phyloP scores from a whole-genome alignment of 2,797 vertebrate species.

The Phoeniculus purpureus region DNA sequence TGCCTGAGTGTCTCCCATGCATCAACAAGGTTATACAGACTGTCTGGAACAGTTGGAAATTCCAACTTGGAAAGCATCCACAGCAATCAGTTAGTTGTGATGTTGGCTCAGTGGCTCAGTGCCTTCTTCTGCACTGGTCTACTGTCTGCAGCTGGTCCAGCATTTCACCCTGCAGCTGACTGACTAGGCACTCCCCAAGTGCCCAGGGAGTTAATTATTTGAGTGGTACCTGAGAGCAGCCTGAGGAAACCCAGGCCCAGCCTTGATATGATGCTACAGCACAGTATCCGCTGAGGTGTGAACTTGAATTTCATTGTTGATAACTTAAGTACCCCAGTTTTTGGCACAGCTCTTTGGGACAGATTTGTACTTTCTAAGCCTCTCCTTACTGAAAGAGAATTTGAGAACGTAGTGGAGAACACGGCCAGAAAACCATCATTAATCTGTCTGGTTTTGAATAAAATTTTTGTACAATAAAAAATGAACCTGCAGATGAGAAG shows the following conservation, averaged over 20 bases:
- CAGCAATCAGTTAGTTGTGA: not conserved
- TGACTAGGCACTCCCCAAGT: fast-evolving
- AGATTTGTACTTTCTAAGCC: not conserved
- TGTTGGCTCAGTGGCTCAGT: not conserved
- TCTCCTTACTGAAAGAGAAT: not conserved
- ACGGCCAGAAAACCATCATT: not conserved
- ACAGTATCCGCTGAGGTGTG: not conserved
- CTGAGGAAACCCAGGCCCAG: fast-evolving
- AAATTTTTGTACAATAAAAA: not conserved
- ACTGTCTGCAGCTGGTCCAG: not conserved
- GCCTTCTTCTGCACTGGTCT: fast-evolving
- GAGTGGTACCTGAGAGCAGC: too few species aligned
- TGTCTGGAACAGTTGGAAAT: not conserved
- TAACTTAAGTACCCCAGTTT: not conserved
- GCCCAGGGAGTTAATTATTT: fast-evolving
- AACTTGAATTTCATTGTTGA: not conserved
- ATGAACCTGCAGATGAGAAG: not conserved
- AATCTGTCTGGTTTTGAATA: not conserved
- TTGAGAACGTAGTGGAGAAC: not conserved
- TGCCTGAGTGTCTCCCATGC: fast-evolving
- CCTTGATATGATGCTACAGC: fast-evolving
- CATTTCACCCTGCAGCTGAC: too few species aligned
- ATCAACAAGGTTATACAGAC: not conserved
- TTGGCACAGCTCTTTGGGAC: not conserved
- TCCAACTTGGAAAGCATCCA: fast-evolving